phyloP scores from a whole-genome alignment of 2,797 vertebrate species.

The Lemur catta region DNA sequence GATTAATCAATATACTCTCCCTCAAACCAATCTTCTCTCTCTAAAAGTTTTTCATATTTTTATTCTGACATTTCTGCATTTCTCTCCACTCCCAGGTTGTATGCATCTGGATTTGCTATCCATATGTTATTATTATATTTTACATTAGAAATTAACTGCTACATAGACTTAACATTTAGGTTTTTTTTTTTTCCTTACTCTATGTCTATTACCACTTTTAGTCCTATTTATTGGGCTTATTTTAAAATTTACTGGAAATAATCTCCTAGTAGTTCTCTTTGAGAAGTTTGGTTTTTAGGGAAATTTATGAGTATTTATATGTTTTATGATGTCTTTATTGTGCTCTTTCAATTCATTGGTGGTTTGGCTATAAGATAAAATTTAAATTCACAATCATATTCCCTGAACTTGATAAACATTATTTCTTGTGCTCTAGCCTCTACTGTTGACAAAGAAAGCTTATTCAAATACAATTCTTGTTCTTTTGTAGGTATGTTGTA shows the following conservation, averaged over 20 bases:
- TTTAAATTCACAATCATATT: not conserved
- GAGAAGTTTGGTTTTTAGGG: not conserved
- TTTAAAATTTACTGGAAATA: constrained; percentile 9
- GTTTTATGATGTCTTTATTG: not conserved
- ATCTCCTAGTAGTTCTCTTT: not conserved
- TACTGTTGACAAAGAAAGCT: not conserved
- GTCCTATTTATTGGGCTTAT: not conserved
- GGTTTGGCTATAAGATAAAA: not conserved
- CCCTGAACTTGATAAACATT: not conserved
- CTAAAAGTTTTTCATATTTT: not conserved
- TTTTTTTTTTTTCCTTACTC: not conserved
- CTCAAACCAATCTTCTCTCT: not conserved
- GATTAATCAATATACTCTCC: not conserved
- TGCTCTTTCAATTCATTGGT: not conserved
- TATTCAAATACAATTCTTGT: not conserved
- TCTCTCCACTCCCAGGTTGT: not conserved
- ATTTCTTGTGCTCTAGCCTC: not conserved
- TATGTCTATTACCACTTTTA: not conserved
- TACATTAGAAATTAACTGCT: not conserved
- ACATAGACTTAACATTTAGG: not conserved
- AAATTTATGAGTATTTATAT: not conserved
- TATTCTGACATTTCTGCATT: not conserved
- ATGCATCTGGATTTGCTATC: not conserved
- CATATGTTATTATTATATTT: not conserved
- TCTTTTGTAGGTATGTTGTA: not conserved